Evolutionary conservation across 2,888 invertebrate species (phyloP).

Genomic region (Oscheius sp.): DNA sequence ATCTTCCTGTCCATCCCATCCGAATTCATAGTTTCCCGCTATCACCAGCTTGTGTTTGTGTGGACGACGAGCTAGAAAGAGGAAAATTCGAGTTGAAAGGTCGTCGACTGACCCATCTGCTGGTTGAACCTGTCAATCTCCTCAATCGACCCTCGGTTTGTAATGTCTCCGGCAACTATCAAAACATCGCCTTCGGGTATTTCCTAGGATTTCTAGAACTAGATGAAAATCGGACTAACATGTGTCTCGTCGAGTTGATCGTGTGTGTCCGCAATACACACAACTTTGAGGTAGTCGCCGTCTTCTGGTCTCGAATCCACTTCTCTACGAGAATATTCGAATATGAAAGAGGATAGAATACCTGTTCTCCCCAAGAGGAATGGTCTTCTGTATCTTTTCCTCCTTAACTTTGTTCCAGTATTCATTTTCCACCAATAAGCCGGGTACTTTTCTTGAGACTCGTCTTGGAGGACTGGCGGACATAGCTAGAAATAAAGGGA

Average conservation of each 20-base stretch:
- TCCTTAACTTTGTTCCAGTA: conserved; percentile 26
- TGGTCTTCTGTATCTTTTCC: conserved; percentile 2
- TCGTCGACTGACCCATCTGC: conserved; percentile 73
- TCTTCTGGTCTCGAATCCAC: background rate
- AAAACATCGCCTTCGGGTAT: conserved; percentile 86
- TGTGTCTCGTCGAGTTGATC: conserved; percentile 73
- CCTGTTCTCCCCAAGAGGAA: conserved; percentile 1
- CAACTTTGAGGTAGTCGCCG: conserved; percentile 75
- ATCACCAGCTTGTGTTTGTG: conserved; percentile 86
- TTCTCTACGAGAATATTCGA: background rate
- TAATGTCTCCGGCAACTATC: conserved; percentile 88
- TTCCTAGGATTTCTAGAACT: conserved; percentile 75
- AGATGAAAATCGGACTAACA: conserved; percentile 24
- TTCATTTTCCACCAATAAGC: conserved; percentile 7
- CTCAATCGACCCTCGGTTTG: conserved; percentile 74
- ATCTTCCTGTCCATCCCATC: conserved; percentile 79
- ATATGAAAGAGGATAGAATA: background rate
- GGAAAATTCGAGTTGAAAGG: too few relatives aligned
- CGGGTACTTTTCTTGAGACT: conserved; percentile 3
- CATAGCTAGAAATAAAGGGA: conserved; percentile 21
- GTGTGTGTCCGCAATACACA: conserved; percentile 89
- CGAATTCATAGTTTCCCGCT: conserved; percentile 88
- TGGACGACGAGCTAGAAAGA: conserved; percentile 77
- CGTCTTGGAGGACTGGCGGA: background rate
- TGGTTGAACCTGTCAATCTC: conserved; percentile 62